Base-by-base conservation (phyloP, 2,113 vertebrate genomes). In the Vanacampus margaritifer region DNA sequence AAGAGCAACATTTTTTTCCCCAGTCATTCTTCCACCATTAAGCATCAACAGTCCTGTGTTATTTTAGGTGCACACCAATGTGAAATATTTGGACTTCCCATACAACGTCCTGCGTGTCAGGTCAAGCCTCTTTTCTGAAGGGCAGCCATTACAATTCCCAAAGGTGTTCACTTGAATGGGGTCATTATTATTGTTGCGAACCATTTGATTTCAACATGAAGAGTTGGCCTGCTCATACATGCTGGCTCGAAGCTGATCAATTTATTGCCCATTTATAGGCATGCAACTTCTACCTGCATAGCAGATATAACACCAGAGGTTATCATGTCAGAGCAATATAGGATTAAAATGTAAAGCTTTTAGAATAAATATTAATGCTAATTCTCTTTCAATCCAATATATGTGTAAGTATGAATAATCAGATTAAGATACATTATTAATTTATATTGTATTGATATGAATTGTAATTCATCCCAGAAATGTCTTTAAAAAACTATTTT, bases 91-190 rank as follows among this genome's bases (percentile, higher is more conserved):
- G 70, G 76, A 82, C 73, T 82, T 81, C 68, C 37, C n/a, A 63
- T 71, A 73, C 46, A 19, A 46, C 73, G 73, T 73, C 68, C 70
- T 68, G 61, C 0, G 50, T 83, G 75, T 83, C 76, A 78, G 85
- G 76, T 84, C 86, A 75, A 67, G 39, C 51, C 64, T 65, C 81
- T 88, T 86, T 60, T 56, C 14, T 86, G 82, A 89, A 79, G 79
- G 72, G 69, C 36, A 2, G 58, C 65, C 79, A 79, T 84, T 82
- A 83, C 83, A 88, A 87, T 84, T 88, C 86, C 84, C 88, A 77
- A 36, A 84, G 83, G 89, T 88, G 81, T 61, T 80, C 79, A 76
- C 83, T 91, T 88, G 74, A 87, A 79, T 84, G 48, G 86, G 80
- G 84, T 86, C 79, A 74, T 82, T 85, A 83, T 82, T 77, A 32